These are phyloP conservation scores for Acheta domesticus DNA, from an alignment of 2,888 invertebrate species.

Conservation along the genomic window DNA sequence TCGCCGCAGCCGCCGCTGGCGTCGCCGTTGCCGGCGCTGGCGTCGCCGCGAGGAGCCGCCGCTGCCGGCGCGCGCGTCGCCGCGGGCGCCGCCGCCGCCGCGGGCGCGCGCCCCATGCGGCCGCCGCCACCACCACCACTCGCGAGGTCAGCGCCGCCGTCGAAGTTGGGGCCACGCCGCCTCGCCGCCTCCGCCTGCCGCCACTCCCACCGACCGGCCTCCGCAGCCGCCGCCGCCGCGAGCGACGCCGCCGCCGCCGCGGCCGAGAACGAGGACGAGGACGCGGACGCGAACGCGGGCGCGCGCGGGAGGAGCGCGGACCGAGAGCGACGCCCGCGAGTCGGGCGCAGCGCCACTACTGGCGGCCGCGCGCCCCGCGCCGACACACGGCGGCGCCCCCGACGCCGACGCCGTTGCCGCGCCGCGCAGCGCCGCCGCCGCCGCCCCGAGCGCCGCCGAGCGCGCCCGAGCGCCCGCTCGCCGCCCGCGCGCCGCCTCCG, in stretches of 20 bases:
- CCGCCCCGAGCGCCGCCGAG: constrained; percentile 18
- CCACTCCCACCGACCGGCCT: no score
- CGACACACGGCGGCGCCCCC: background rate
- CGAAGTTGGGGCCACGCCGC: background rate
- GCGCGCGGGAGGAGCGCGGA: background rate
- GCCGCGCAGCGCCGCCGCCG: background rate
- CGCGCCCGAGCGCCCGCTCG: constrained; percentile 18
- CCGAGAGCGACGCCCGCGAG: background rate
- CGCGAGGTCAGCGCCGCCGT: background rate
- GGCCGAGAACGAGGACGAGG: background rate
- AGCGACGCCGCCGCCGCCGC: no score
- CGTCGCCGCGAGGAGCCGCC: background rate
- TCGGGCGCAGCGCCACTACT: constrained; percentile 7
- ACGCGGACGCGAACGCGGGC: background rate
- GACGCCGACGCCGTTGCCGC: background rate
- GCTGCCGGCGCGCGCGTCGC: background rate
- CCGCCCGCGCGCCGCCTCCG: background rate
- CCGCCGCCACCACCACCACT: background rate
- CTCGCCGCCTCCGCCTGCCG: background rate
- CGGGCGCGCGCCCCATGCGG: background rate
- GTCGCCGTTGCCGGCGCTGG: background rate
- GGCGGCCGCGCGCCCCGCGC: constrained; percentile 18
- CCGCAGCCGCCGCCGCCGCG: no score
- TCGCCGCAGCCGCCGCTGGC: background rate
- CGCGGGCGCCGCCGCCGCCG: background rate